Conservation (phyloP, 2,797 vertebrate species). For the Coracias cyanogaster region DNA sequence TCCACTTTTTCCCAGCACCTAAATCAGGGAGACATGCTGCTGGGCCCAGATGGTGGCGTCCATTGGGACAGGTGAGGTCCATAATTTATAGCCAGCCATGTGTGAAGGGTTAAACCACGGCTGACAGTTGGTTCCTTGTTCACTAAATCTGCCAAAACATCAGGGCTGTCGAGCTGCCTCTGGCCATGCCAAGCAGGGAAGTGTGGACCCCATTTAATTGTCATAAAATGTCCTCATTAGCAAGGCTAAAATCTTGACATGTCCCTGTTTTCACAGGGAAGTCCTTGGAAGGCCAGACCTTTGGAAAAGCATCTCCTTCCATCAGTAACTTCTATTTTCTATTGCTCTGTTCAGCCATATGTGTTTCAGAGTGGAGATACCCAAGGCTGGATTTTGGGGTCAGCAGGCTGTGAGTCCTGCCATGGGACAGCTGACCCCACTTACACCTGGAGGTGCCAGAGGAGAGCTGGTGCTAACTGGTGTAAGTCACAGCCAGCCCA, state of each 20-base stretch:
- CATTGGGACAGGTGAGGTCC: fast-evolving
- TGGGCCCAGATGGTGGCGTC: background rate
- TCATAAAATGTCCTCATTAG: background rate
- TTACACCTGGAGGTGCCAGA: background rate
- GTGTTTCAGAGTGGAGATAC: background rate
- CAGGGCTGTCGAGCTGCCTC: background rate
- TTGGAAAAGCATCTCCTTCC: background rate
- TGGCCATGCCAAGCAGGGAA: fast-evolving
- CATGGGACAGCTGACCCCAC: fast-evolving
- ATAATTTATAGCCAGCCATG: fast-evolving
- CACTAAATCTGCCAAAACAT: background rate
- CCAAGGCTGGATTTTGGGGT: background rate
- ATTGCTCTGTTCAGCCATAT: background rate
- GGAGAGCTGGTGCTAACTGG: background rate
- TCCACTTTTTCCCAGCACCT: background rate
- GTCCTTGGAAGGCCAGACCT: background rate
- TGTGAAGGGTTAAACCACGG: background rate
- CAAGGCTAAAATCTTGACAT: background rate
- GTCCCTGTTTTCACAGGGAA: background rate
- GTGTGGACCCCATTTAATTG: fast-evolving
- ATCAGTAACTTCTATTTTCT: background rate
- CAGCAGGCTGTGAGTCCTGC: background rate
- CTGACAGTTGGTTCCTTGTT: background rate
- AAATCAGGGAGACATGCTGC: background rate
- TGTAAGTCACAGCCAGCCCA: background rate